Percentiles rank a stretch among this genome's conserved stretches.
phyloP scores from a whole-genome alignment of 2,888 invertebrate genomes.

The Alloscopus bannaensis region DNA sequence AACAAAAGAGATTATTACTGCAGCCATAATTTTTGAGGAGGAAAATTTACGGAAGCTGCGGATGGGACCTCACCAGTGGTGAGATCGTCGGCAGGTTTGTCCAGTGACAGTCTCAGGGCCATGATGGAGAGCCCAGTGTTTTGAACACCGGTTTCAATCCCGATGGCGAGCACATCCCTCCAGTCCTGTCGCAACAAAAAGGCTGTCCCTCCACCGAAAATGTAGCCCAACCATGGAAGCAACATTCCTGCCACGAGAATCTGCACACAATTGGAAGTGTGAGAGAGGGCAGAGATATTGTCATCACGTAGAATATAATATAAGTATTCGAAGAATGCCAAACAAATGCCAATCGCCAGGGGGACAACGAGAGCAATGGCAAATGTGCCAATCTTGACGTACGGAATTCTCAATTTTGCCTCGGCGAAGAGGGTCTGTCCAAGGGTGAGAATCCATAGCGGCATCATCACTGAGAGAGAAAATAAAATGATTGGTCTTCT shows the following conservation, averaged over 20 bases:
- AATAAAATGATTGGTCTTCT: slow-evolving; percentile 40
- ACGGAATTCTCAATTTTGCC: slow-evolving; percentile 86
- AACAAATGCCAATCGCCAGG: slow-evolving; percentile 82
- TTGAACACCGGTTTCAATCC: slow-evolving; percentile 94
- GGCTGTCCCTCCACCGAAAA: slow-evolving; percentile 82
- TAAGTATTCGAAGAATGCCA: too few relatives aligned
- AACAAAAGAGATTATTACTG: slow-evolving; percentile 69
- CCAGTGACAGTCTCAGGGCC: slow-evolving; percentile 86
- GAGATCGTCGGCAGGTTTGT: slow-evolving; percentile 90
- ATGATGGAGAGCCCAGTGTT: slow-evolving; percentile 96
- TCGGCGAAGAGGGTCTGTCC: slow-evolving; percentile 85
- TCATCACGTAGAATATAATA: too few relatives aligned
- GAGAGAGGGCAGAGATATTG: too few relatives aligned
- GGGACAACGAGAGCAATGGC: slow-evolving; percentile 88
- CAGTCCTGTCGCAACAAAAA: slow-evolving; percentile 80
- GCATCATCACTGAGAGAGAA: slow-evolving; percentile 84
- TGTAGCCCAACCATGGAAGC: slow-evolving; percentile 89
- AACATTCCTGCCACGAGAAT: slow-evolving; percentile 87
- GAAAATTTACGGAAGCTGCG: neutral
- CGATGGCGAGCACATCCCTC: slow-evolving; percentile 88
- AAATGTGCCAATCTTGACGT: slow-evolving; percentile 84
- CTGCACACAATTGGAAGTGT: too few relatives aligned
- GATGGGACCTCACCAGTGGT: slow-evolving; percentile 83
- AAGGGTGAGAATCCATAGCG: slow-evolving; percentile 92
- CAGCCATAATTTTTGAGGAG: slow-evolving; percentile 18